These are phyloP conservation scores for Ostrea edulis DNA, from an alignment of 1,140 invertebrate species.

Conservation along the genomic window DNA sequence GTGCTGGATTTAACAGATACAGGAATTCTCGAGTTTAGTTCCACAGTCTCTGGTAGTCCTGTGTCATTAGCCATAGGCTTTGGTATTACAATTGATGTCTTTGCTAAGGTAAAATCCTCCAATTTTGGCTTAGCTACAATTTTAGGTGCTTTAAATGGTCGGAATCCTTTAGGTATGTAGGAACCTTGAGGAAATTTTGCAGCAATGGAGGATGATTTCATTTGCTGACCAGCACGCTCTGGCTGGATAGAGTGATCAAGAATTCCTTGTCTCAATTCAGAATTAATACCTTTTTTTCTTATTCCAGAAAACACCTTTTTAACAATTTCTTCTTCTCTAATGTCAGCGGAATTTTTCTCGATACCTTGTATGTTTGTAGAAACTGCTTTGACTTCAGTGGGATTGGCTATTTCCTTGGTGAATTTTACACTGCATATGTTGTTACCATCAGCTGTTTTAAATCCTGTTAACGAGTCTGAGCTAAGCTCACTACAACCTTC, in stretches of 20 bases:
- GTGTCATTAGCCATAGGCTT: background rate
- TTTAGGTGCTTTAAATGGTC: constrained; percentile 66
- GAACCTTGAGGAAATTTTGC: constrained; percentile 55
- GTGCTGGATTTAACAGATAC: background rate
- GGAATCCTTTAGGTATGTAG: constrained; percentile 63
- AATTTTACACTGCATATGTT: background rate
- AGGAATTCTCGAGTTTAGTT: background rate
- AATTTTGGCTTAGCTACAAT: constrained; percentile 40
- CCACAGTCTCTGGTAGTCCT: background rate
- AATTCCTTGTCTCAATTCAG: background rate
- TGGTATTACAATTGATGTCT: background rate
- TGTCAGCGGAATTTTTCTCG: background rate
- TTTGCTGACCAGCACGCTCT: background rate
- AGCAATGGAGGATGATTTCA: constrained; percentile 41
- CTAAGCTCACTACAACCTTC: background rate
- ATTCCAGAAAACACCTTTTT: constrained; percentile 14
- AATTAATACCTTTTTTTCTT: background rate
- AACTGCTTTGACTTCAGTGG: background rate
- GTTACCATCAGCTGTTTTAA: constrained; percentile 32
- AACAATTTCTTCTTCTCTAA: background rate
- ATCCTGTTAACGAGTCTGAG: background rate
- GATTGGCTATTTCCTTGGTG: background rate
- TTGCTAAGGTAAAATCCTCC: background rate
- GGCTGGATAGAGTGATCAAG: background rate
- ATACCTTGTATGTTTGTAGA: background rate